Conservation (phyloP, 2,797 vertebrate species). For the Tadarida brasiliensis region DNA sequence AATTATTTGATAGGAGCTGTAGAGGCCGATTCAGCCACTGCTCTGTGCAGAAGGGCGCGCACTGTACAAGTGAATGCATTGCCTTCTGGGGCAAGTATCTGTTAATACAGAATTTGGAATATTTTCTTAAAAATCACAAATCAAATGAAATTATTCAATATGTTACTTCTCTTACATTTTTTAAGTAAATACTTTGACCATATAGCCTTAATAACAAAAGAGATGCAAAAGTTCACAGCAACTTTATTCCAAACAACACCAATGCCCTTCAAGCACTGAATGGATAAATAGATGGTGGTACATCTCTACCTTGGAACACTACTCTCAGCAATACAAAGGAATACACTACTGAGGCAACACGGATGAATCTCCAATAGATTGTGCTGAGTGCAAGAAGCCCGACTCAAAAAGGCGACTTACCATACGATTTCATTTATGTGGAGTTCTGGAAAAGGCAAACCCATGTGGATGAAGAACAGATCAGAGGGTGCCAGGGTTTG, state of each 20-base stretch:
- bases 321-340: neutral
- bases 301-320: neutral
- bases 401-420: neutral
- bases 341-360: neutral
- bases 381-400: neutral
- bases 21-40: neutral
- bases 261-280: neutral
- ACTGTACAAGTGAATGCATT: too few species aligned
- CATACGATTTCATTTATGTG: neutral
- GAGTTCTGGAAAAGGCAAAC: neutral
- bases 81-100: neutral
- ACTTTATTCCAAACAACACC: slow-evolving; percentile 7
- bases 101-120: neutral
- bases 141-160: neutral
- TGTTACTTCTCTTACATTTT: neutral
- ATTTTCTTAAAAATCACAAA: slow-evolving; percentile 17
- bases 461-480: neutral
- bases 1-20: neutral
- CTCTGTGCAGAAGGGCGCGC: neutral
- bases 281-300: neutral
- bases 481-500: neutral
- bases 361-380: neutral
- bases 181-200: neutral
- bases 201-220: neutral
- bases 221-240: neutral